Evolutionary conservation across 2,888 invertebrate genomes (phyloP), one percentile per base, ranked within the genome.

Genomic region (Acleris literana): DNA sequence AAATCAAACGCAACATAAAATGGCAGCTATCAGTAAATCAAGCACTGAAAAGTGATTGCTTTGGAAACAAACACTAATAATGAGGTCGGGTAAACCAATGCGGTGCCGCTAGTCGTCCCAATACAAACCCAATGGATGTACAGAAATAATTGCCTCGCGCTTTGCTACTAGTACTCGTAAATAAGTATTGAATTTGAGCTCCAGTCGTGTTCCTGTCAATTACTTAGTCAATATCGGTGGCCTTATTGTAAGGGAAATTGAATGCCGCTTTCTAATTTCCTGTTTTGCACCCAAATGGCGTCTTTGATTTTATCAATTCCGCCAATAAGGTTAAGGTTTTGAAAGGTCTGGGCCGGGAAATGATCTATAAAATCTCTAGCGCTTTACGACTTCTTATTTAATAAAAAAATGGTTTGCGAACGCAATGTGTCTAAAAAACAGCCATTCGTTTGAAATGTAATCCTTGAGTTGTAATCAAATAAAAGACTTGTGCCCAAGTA

Each of bases 251-350:
- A 46, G 20, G 59, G 52, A 61, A 65, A 61, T 65, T 55, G 56
- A 56, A 65, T 44, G 61, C 51, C 60, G 55, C 55, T 44, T 44
- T 44, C 44, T 56, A 56, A 65, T 65, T 61, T 65, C 65, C 65
- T 56, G 56, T 56, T 61, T 52, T 17, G 44, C 1, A 49, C 25
- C 20, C 43, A 61, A 60, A 65, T 55, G 49, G 22, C 33, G 55
- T 61, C 56, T 65, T 51, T 52, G 56, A 65, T 65, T 51, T 65
- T 49, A 61, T 17, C n/a, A 52, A 44, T 29, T 56, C 22, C n/a
- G 11, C 18, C 18, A 29, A 53, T 58, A 18, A 33, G 20, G 48
- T 39, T 51, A 52, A 44, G 25, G 1, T 33, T 22, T 55, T 2
- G 22, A 22, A 46, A 17, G n/a, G 33, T 33, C 33, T 4, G 13